A percentile compares a stretch with the other conserved stretches of the same genome.
These are phyloP conservation scores for Drosophila tsacasi DNA, from an alignment of 1,140 invertebrate species.

Conservation along the genomic window DNA sequence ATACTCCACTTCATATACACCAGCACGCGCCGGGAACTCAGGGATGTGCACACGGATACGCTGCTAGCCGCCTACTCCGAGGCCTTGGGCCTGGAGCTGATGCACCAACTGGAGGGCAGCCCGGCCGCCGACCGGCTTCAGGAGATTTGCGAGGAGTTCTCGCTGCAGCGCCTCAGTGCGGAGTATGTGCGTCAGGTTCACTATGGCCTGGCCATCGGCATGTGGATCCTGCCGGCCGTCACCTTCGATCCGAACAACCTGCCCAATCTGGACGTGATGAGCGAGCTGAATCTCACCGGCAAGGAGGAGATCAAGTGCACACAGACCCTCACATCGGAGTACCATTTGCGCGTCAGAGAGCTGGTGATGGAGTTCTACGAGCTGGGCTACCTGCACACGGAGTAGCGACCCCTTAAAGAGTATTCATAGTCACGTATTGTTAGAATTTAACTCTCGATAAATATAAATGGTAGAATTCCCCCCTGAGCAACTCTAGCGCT, in stretches of 20 bases:
- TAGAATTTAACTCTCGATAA: constrained; percentile 34
- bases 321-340: constrained; percentile 77
- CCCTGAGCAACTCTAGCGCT: constrained; percentile 28
- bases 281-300: constrained; percentile 64
- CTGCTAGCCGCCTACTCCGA: constrained; percentile 68
- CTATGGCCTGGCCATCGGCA: constrained; percentile 78
- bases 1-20: constrained; percentile 84
- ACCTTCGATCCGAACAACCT: constrained; percentile 81
- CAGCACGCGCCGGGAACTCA: constrained; percentile 72
- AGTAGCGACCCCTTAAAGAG: constrained; percentile 7
- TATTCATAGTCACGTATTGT: constrained; percentile 43
- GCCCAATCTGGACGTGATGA: constrained; percentile 80
- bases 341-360: constrained; percentile 76
- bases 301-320: constrained; percentile 81
- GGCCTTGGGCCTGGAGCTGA: constrained; percentile 55
- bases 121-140: constrained; percentile 44
- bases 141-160: constrained; percentile 58
- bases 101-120: constrained; percentile 57
- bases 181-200: constrained; percentile 76
- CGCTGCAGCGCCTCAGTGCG: constrained; percentile 65
- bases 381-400: constrained; percentile 69
- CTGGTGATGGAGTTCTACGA: constrained; percentile 80
- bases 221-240: constrained; percentile 83
- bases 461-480: constrained; percentile 25
- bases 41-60: constrained; percentile 72